Evolutionary conservation across 2,888 invertebrate genomes (phyloP), one percentile per base, ranked within the genome.

Genomic region (Molorchus minor): DNA sequence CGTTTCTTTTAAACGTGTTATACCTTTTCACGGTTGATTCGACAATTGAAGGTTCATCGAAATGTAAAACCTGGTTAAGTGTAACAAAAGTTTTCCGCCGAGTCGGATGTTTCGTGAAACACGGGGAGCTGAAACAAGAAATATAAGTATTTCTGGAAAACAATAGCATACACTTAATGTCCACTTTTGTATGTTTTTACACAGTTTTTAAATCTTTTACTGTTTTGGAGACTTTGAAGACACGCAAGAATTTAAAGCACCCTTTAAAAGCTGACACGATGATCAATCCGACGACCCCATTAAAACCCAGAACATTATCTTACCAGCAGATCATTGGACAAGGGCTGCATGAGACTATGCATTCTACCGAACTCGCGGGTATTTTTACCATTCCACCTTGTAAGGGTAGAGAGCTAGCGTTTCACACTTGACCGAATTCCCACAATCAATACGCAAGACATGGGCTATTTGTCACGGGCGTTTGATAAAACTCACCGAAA

Each of bases 401-500:
- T 38, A 45, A 16, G 12, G 29, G 30, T 29, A 45, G 44, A 45
- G 30, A 25, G 38, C 13, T 36, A 36, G 36, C 19, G 20, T 15
- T 15, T 25, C 38, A 49, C 49, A 38, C 36, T 49, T 13, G 49
- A 38, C 36, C 36, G 36, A 49, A 49, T 54, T 64, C 59, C 55
- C 44, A 58, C 67, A 71, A 71, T 71, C 70, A 66, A 70, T 69
- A 70, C 67, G 44, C 60, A 67, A 68, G 70, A 69, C 70, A 69
- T 67, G 69, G 65, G 65, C 69, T 68, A 73, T 73, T 73, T 73
- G 72, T 73, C 68, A 73, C 63, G 63, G 61, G 61, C 63, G 64
- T 66, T 65, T 67, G 69, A 66, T 67, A 63, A 62, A 67, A 64
- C 53, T 59, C 59, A 54, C 61, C 53, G 57, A 61, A 64, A 62